Evolutionary conservation across 2,888 invertebrate genomes (phyloP).

Genomic region (Acanthacorydalis orientalis): DNA sequence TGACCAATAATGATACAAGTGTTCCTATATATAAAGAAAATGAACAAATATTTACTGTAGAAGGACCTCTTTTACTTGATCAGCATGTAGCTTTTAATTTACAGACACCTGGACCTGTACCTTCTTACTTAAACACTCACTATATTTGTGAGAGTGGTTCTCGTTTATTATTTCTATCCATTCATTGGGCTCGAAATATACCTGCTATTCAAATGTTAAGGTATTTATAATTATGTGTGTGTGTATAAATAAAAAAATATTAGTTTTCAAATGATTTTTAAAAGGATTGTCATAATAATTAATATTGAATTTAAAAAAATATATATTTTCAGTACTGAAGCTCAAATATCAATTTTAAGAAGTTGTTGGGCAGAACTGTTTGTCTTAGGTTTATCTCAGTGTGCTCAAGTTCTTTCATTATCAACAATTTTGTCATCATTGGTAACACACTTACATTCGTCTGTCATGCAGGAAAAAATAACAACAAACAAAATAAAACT

Average conservation of each 20-base stretch:
- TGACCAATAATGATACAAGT: slow-evolving; percentile 19
- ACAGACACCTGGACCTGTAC: slow-evolving; percentile 61
- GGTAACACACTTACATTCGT: slow-evolving; percentile 61
- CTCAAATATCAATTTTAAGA: slow-evolving; percentile 69
- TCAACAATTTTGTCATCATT: slow-evolving; percentile 68
- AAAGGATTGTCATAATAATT: no score
- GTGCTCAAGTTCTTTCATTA: slow-evolving; percentile 60
- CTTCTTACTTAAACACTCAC: slow-evolving; percentile 82
- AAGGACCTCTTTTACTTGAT: slow-evolving; percentile 50
- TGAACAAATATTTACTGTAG: slow-evolving; percentile 26
- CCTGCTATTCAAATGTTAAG: slow-evolving; percentile 59
- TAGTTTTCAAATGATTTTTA: no score
- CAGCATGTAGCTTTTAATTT: slow-evolving; percentile 57
- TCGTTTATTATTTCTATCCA: slow-evolving; percentile 71
- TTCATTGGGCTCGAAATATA: slow-evolving; percentile 79
- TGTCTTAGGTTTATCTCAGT: slow-evolving; percentile 77
- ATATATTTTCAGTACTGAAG: slow-evolving; percentile 51
- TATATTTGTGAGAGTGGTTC: slow-evolving; percentile 93
- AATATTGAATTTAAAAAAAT: no score
- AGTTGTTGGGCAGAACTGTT: slow-evolving; percentile 88
- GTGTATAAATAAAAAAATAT: no score
- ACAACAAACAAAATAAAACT: slow-evolving; percentile 57
- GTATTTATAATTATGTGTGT: no score
- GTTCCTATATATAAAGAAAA: slow-evolving; percentile 15
- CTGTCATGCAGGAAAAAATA: slow-evolving; percentile 57